Evolutionary conservation across 2,888 invertebrate genomes (phyloP), one percentile per base, ranked within the genome.

Genomic region (Polyommatus icarus): DNA sequence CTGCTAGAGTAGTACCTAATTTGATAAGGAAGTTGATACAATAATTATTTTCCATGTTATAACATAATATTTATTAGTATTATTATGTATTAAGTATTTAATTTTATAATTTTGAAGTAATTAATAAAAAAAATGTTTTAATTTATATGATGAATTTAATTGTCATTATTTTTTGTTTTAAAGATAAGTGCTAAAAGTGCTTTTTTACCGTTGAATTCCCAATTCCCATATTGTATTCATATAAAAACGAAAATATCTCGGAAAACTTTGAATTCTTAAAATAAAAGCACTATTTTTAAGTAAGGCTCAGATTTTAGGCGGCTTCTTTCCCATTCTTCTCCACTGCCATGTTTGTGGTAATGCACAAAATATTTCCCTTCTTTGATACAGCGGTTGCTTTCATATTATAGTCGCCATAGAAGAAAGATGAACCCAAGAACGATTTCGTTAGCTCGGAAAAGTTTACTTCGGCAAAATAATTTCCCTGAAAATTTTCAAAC

Each of bases 391-490:
- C 61, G 0, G 76, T 72, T 0, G 76, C 50, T 77, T 83, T 84
- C 2, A 82, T 76, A 1, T 78, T 29, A 76, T 81, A 85, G 20
- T 82, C 80, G 18, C 85, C 85, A 73, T 86, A 85, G 76, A 85
- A 86, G 76, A 85, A 85, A 4, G 83, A 79, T 10, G 77, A n/a
- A 0, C 86, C 85, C 10, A 84, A 78, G 78, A 85, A 82, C 5
- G 72, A 57, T 72, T 77, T 78, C 0, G 80, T 67, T 0, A 80
- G n/a, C 15, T 84, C 83, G 3, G 82, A 78, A 6, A 83, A 79
- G 79, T 81, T 82, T 18, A 80, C 18, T 57, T 1, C 59, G 10
- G 59, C 36, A 8, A 20, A 6, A 73, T 80, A 81, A 20, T 29
- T 61, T 1, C 82, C 82, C 84, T 84, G 80, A 61, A 83, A 83